Evolutionary conservation across 2,888 invertebrate genomes (phyloP).

Genomic region (Therioaphis trifolii): DNA sequence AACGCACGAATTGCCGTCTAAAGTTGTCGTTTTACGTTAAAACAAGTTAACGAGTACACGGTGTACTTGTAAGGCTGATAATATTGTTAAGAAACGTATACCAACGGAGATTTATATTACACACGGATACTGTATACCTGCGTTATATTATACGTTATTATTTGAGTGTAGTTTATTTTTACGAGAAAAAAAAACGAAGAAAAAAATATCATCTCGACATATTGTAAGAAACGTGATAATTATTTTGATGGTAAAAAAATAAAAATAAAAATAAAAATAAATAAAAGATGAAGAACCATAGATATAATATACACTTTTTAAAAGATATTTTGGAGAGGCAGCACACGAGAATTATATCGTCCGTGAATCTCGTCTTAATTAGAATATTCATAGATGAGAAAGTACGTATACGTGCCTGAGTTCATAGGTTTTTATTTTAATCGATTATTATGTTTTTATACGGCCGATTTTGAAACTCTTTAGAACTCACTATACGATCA

Average conservation of each 20-base stretch:
- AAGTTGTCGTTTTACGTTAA: slow-evolving; percentile 50
- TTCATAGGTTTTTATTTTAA: slow-evolving; percentile 5
- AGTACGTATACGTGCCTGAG: neutral
- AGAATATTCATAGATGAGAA: neutral
- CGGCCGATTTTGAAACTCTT: neutral
- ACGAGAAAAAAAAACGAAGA: neutral
- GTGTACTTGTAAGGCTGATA: neutral
- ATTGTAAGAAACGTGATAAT: slow-evolving; percentile 11
- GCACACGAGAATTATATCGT: neutral
- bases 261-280: slow-evolving; percentile 7
- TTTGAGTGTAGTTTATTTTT: neutral
- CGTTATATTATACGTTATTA: neutral
- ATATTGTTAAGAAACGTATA: neutral
- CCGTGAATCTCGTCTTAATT: slow-evolving; percentile 9
- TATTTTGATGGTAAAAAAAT: neutral
- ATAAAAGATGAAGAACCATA: neutral
- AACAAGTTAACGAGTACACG: slow-evolving; percentile 18
- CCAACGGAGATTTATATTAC: neutral
- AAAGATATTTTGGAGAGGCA: neutral
- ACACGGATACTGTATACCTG: neutral
- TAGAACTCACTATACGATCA: too few relatives aligned
- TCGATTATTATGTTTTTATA: neutral
- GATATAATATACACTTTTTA: slow-evolving; percentile 7
- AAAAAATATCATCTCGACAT: neutral
- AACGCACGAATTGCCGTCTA: slow-evolving; percentile 24